Conservation (phyloP, 2,113 vertebrate genomes). For the Siniperca chuatsi region DNA sequence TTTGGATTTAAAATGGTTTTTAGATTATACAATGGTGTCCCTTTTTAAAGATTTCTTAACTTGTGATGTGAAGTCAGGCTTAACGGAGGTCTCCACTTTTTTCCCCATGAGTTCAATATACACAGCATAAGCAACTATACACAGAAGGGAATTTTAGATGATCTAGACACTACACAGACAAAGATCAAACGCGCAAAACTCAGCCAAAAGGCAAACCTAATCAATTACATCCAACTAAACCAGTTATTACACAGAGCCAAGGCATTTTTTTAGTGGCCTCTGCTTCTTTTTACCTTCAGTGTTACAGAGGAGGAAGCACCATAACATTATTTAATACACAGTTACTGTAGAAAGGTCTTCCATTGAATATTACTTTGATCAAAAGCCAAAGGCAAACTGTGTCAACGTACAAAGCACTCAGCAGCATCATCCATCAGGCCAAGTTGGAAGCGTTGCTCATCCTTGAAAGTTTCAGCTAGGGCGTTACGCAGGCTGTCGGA, state of each 20-base stretch:
- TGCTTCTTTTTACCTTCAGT: constrained; percentile 9
- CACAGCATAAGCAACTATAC: not conserved
- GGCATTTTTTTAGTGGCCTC: constrained; percentile 1
- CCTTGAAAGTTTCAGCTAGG: constrained; percentile 96
- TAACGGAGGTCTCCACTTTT: not conserved
- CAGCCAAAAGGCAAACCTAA: not conserved
- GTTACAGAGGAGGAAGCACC: constrained; percentile 6
- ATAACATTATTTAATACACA: constrained; percentile 15
- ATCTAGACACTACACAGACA: not conserved
- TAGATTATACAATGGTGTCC: not conserved
- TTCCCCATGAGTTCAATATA: not conserved
- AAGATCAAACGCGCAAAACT: not conserved
- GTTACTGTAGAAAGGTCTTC: constrained; percentile 13
- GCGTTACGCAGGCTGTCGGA: constrained; percentile 96
- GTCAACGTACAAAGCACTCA: constrained; percentile 94
- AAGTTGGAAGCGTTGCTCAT: constrained; percentile 98
- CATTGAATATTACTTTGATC: constrained; percentile 29
- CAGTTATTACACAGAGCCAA: not conserved
- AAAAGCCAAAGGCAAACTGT: constrained; percentile 8
- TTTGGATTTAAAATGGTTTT: not conserved
- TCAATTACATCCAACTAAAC: not conserved
- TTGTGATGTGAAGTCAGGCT: not conserved
- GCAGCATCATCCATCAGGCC: constrained; percentile 98
- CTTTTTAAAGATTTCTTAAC: not conserved
- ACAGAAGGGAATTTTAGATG: not conserved